Percentiles rank a stretch among this genome's conserved stretches.
These are phyloP conservation scores for Geodia barretti DNA, from an alignment of 37 sponge, comb jelly and placozoan genomes.

Conservation along the genomic window DNA sequence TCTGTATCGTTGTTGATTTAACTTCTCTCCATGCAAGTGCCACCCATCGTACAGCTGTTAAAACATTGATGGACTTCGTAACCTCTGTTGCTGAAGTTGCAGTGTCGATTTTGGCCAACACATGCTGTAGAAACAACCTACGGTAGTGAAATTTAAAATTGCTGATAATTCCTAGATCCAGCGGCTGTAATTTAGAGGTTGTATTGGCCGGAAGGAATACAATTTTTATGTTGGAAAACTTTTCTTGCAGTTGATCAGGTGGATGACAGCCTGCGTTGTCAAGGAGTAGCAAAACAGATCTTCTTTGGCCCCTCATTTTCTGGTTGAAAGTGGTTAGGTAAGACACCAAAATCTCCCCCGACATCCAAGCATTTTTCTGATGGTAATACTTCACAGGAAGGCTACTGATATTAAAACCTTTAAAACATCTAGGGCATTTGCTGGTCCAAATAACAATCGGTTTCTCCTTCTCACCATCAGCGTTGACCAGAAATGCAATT, in stretches of 20 bases:
- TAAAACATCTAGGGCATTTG: conserved; percentile 50
- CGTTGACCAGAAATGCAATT: conserved; percentile 62
- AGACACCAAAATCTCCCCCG: background rate
- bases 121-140: background rate
- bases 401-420: conserved; percentile 31
- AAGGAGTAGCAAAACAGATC: conserved; percentile 1
- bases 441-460: conserved; percentile 31
- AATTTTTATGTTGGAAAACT: conserved; percentile 29
- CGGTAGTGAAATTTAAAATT: conserved; percentile 19
- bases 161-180: conserved; percentile 58
- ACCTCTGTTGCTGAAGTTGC: conserved; percentile 31
- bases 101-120: conserved; percentile 54
- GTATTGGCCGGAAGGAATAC: conserved; percentile 59
- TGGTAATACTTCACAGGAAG: conserved; percentile 47
- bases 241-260: conserved; percentile 9
- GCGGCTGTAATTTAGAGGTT: conserved; percentile 66
- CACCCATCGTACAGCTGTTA: conserved; percentile 63
- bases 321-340: conserved; percentile 6
- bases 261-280: conserved; percentile 28
- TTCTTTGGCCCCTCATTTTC: background rate
- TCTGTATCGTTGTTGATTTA: conserved; percentile 38
- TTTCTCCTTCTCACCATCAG: conserved; percentile 46
- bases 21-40: conserved; percentile 65
- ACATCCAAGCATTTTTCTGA: background rate
- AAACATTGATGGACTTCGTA: conserved; percentile 60